Evolutionary conservation across 1,140 invertebrate genomes (phyloP), one percentile per base, ranked within the genome.

Genomic region (Bactericera cockerelli): DNA sequence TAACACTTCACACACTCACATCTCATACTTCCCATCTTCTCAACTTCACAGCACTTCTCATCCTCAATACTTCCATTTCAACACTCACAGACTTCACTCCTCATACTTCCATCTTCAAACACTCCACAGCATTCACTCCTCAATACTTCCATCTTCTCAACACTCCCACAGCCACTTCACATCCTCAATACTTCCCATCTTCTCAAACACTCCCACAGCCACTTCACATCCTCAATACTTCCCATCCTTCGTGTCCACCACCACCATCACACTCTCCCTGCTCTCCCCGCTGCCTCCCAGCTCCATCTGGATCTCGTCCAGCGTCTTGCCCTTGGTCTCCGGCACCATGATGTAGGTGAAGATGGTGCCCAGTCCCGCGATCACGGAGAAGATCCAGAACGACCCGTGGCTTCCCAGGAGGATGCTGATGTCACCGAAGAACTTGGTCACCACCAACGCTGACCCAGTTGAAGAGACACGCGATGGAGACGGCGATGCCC

Each of bases 261-360:
- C 42, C 3, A 49, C 42, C 42, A 49, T 49, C 42, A 49, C 42
- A n/a, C 19, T 49, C n/a, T 49, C 42, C 6, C 36, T 19, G 13
- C 22, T 57, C 26, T 25, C 26, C 13, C 33, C 36, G 21, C 61
- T 33, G 33, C 72, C 69, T 21, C 69, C 71, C 14, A 87, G 69
- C 64, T 82, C 73, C 2, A 70, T 66, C 69, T 86, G 84, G 65
- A 95, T 89, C 70, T 93, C 83, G 56, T 92, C 84, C 2, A 92
- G 72, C 36, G 80, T 82, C 70, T 89, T 90, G 10, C 89, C 90
- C 74, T 93, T 93, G 0, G 91, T 95, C 72, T 96, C 92, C 0
- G 89, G 87, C 4, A 94, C 79, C 16, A 87, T 68, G 49, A 86
- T 75, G 62, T 79, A 80, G n/a, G 90, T 80, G 63, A 93, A 87